Conservation (phyloP, 2,888 invertebrate genomes). For the Cetonia aurata region DNA sequence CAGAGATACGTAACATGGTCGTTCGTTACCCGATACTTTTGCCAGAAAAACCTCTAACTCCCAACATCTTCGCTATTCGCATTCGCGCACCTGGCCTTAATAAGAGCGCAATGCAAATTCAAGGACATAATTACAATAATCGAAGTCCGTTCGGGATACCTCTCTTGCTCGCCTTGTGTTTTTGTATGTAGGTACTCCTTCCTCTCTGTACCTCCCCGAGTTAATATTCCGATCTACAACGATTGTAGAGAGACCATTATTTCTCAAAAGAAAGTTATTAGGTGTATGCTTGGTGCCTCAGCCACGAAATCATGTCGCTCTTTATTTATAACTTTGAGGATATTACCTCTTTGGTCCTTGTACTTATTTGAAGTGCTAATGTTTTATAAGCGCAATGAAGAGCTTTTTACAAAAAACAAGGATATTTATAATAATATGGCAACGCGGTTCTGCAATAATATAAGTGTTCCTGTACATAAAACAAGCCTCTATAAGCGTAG, state of each 20-base stretch:
- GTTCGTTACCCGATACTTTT: conserved; percentile 22
- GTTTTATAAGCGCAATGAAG: no score
- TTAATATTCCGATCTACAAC: not conserved
- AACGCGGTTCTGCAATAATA: no score
- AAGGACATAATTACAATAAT: conserved; percentile 44
- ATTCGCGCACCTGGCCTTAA: conserved; percentile 37
- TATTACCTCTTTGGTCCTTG: no score
- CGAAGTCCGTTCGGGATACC: conserved; percentile 6
- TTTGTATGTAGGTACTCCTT: not conserved
- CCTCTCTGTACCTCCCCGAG: not conserved
- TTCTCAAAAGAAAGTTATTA: no score
- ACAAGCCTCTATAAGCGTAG: no score
- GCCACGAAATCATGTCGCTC: no score
- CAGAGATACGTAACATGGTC: conserved; percentile 1
- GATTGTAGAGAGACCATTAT: not conserved
- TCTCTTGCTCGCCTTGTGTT: not conserved
- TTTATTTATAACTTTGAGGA: no score
- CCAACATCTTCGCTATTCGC: conserved; percentile 13
- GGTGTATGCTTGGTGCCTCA: no score
- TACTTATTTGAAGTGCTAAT: no score
- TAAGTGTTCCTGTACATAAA: no score
- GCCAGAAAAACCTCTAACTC: conserved; percentile 21
- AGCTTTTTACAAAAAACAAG: no score
- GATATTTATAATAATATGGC: no score
- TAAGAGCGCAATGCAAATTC: conserved; percentile 40